Evolutionary conservation across 2,113 vertebrate species (phyloP), one percentile per base, ranked within the genome.

Genomic region (Engraulis encrasicolus): DNA sequence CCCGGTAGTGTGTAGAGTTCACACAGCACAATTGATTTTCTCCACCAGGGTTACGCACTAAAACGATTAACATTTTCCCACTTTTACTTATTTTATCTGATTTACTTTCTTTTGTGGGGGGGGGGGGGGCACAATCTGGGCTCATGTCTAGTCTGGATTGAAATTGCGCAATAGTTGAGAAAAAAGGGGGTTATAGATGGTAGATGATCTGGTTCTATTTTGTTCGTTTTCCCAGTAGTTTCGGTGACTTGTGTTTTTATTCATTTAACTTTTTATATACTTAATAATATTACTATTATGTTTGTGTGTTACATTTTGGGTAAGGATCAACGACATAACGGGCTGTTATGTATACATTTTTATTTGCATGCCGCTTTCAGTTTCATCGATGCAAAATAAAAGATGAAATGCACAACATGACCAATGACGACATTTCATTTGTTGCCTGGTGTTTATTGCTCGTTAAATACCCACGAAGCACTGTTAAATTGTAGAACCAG

Each of bases 171-270:
- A n/a, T n/a, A n/a, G n/a, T n/a, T n/a, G n/a, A n/a, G n/a, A n/a
- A n/a, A n/a, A n/a, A n/a, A n/a, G n/a, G n/a, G n/a, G n/a, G n/a
- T n/a, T n/a, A n/a, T n/a, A n/a, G n/a, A 37, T 27, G 23, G 48
- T 48, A 23, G 38, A 52, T 11, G 77, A 50, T 86, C 45, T 4
- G 15, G 79, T 79, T 84, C 54, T 27, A 50, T 34, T 20, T 80
- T 40, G 50, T 85, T 77, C 58, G 7, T 31, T 66, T 66, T 27
- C 58, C 7, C 58, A 31, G n/a, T 66, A 31, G 23, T 66, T 27
- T 31, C 27, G 27, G n/a, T 66, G 27, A 66, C 27, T 27, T 27
- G 9, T 27, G 7, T 61, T 61, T 61, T 6, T 58, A 58, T 66
- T 66, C n/a, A 9, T 31, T 6, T 66, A 15, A 66, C 58, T 23